Evolutionary conservation across 1,140 invertebrate species (phyloP), one percentile per base, ranked within the genome.

Genomic region (Brachionus koreanus): DNA sequence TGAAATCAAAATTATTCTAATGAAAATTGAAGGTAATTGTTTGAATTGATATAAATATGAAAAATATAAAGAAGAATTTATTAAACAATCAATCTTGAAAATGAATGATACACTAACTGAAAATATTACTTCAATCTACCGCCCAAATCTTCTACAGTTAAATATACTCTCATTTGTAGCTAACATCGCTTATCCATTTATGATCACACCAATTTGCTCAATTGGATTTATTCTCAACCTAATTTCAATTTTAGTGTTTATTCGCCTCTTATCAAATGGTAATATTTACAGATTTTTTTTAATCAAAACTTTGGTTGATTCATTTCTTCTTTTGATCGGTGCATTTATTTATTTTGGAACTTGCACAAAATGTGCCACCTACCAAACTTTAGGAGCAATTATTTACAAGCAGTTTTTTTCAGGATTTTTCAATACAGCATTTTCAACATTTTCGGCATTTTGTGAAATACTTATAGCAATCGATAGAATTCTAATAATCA

Each of bases 221-320:
- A 2, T 74, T 74, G 69, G 69, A 74, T 74, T 74, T 46, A 19
- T 74, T 25, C 37, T 74, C 0, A 74, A 74, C 43, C 12, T 43
- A 13, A 25, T 74, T 29, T 74, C 69, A 1, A 46, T 33, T 43
- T 25, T 6, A 42, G 39, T 46, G 12, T 74, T 74, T 35, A 19
- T 46, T 46, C 42, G 23, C 9, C 25, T 74, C 2, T 19, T 29
- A 19, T 12, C 39, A 39, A 74, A 39, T 42, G 69, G 69, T 1
- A 46, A 5, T n/a, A 74, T 74, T 46, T 74, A 74, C 16, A 43
- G 12, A 33, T 46, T 29, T 4, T 74, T 74, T 12, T 46, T 74
- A 16, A 29, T 46, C 7, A 74, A 74, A 74, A 13, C 39, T 12
- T 7, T 74, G 3, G 3, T 16, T 43, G 69, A 74, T 6, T 29